Base-by-base conservation (phyloP, 2,888 invertebrate species). In the Plagodis pulveraria region DNA sequence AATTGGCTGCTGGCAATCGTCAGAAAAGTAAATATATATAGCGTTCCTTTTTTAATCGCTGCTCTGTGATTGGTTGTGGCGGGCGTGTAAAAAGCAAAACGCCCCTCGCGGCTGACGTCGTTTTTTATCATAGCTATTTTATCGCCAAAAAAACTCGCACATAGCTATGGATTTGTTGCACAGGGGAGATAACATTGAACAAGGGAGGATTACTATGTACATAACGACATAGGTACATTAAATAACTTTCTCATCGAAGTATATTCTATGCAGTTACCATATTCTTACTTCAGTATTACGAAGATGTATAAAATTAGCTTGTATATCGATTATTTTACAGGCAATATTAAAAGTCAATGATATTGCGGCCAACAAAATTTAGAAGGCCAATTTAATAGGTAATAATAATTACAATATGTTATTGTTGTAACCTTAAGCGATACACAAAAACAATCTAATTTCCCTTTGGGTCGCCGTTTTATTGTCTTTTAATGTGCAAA, bases 391-490 rank as follows among this genome's bases (percentile, higher is more conserved):
- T 83, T 75, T 84, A 77, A 80, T 80, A n/a, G n/a, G n/a, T n/a
- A 87, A 80, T 81, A 81, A 84, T 82, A 1, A 40, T 10, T 10
- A 10, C 5, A 40, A 40, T 10, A 40, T 40, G 0, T 40, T 10
- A 10, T 40, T 9, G 80, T 78, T 22, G 2, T 22, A 22, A 22
- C 22, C 22, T 22, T 22, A 22, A 76, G 72, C 83, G 86, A 85
- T 69, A 83, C 75, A 77, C 79, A 69, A 81, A 83, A 84, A 87
- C 84, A 86, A 81, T 83, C 77, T 83, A 73, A 87, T 87, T 86
- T 85, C 85, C 83, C 80, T 84, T 78, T 76, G 72, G 74, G 74
- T 74, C 71, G 67, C 69, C 73, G 71, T 79, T 84, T 85, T 86
- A 87, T 83, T 81, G 76, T 76, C 76, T 77, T 74, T 80, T 83